Evolutionary conservation across 2,888 invertebrate species (phyloP), one percentile per base, ranked within the genome.

Genomic region (Apomyelois bistriatella): DNA sequence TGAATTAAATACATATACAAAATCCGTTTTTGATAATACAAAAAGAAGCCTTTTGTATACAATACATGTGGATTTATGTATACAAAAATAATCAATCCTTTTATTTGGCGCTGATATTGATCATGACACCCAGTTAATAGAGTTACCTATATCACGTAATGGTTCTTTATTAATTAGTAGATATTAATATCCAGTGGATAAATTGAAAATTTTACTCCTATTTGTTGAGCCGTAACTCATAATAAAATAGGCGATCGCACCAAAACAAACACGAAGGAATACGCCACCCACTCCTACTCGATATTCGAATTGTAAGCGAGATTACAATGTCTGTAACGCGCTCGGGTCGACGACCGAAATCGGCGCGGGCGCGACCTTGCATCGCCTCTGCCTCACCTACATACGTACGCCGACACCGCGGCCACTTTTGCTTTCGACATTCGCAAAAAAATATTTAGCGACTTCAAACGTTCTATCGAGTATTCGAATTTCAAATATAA

Each of bases 291-390:
- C 55, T 55, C 54, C 54, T 53, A 53, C 55, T 55, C 53, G 52
- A 58, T 67, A 73, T 67, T 68, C 65, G 65, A 62, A 68, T 46
- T 46, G 46, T 46, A 62, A 68, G 58, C 60, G 62, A 68, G 69
- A 71, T 69, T 68, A 76, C 78, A 74, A 67, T 76, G 74, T 71
- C 53, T 65, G 59, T 59, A 62, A 59, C 65, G 61, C 61, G 66
- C 76, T 68, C 78, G 82, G 88, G 85, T 87, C 82, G 79, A 80
- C 78, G 91, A 74, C 90, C 91, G 84, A 76, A 85, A 81, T 85
- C 82, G 88, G 86, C 89, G 81, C 85, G 85, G 79, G 81, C 84
- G 83, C 87, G 91, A 89, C 91, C 88, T 84, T 88, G 90, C 84
- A 73, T 68, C 81, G 78, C 62, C 74, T 76, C 77, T 70, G 79